A percentile compares a stretch with the other conserved stretches of the same genome.
phyloP scores from a whole-genome alignment of 2,113 vertebrate species.

The Anser cygnoides region DNA sequence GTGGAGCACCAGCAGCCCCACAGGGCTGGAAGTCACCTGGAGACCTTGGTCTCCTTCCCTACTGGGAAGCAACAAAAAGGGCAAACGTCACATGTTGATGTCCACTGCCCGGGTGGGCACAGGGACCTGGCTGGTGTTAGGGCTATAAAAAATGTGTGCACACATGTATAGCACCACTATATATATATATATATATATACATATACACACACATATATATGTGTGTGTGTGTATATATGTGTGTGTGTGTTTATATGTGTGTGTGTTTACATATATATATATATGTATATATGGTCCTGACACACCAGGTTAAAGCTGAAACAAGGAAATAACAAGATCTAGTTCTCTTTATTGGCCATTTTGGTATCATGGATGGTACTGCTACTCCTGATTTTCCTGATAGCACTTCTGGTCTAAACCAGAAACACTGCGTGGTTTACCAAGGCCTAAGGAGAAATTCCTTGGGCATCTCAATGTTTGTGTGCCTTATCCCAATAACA shows the following conservation, averaged over 20 bases:
- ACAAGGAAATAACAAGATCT: background rate
- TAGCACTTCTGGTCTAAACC: background rate
- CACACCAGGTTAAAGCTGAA: background rate
- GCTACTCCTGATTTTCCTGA: background rate
- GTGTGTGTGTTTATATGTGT: no score
- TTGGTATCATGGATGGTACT: background rate
- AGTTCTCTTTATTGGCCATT: background rate
- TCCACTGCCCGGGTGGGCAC: background rate
- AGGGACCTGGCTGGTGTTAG: background rate
- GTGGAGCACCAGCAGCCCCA: background rate
- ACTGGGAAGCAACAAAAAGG: background rate
- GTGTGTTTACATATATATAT: background rate
- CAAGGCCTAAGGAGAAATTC: background rate
- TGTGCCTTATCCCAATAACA: background rate
- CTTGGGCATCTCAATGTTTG: background rate
- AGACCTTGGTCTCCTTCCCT: background rate
- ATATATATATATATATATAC: no score
- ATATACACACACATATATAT: no score
- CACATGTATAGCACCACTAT: background rate
- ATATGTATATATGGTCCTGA: background rate
- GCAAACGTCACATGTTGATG: background rate
- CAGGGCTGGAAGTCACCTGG: background rate
- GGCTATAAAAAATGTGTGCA: background rate
- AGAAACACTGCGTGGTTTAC: background rate
- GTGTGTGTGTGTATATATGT: no score